Base-by-base conservation (phyloP, 2,113 vertebrate species). In the Sakesphorus luctuosus region DNA sequence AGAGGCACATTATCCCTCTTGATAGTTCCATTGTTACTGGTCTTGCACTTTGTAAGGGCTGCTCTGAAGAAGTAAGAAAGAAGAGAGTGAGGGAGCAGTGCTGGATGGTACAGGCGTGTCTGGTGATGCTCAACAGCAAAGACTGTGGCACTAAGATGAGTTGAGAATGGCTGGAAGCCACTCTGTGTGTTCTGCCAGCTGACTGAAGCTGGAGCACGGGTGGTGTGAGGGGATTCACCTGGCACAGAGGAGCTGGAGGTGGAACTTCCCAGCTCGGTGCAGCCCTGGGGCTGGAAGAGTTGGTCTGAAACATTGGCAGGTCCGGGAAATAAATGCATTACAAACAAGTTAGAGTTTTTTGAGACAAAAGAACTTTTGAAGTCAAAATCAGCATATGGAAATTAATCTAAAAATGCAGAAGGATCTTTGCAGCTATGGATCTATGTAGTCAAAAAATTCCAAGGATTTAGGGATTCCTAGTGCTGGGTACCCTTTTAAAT, bases 291-390 rank as follows among this genome's bases (percentile, higher is more conserved):
- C 72, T 36, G 6, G 28, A 61, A 31, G 29, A 35, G 38, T 28
- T 0, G 0, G 38, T 6, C 5, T 76, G 75, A 53, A 58, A 66
- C 61, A 23, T 0, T 9, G 18, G 11, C 77, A 40, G 24, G n/a
- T 23, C 28, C 13, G 0, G 56, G 3, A 69, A 74, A 56, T n/a
- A 69, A 63, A 40, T 15, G 35, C 16, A 8, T 68, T 23, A 29
- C 58, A 68, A 75, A 49, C 29, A n/a, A 47, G 28, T 59, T 9
- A 15, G 31, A 66, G 6, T 18, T 20, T 52, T 52, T 75, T 25
- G 52, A 74, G 24, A 47, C 78, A 25, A 25, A 59, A 46, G 8
- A 62, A 35, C 55, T 73, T 33, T 12, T 1, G 38, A 80, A 90
- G 50, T 74, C 36, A 74, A 87, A 93, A 36, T 11, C 65, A 67